Evolutionary conservation across 35 echinoderm and acorn worm species (phyloP).

Genomic region (Ophiothrix spiculata): DNA sequence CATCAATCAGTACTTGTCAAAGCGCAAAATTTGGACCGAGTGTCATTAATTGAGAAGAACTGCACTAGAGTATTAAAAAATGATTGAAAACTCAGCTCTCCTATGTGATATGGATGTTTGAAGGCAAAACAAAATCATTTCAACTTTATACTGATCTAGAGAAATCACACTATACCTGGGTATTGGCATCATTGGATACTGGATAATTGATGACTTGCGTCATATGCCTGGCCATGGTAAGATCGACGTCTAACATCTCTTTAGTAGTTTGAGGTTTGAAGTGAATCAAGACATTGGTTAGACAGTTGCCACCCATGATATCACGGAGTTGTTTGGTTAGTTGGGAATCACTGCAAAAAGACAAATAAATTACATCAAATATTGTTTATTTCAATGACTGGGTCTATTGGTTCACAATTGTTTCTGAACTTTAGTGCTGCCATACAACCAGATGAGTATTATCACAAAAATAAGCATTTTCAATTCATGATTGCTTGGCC

Average conservation of each 20-base stretch:
- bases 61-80: too few species aligned
- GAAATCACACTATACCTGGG: constrained; percentile 56
- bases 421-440: too few species aligned
- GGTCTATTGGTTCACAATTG: too few species aligned
- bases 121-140: too few species aligned
- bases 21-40: background rate
- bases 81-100: too few species aligned
- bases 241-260: constrained; percentile 21
- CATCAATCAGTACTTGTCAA: too few species aligned
- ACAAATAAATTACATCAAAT: constrained; percentile 18
- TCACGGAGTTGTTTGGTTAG: constrained; percentile 58
- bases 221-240: constrained; percentile 45
- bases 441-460: too few species aligned
- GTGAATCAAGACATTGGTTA: constrained; percentile 86
- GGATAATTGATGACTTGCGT: constrained; percentile 57
- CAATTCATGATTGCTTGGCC: too few species aligned
- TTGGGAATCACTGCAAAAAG: constrained; percentile 67
- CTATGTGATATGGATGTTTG: too few species aligned
- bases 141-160: background rate
- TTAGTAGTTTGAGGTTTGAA: constrained; percentile 44
- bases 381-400: too few species aligned
- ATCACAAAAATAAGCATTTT: too few species aligned
- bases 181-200: constrained; percentile 65
- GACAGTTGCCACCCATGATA: constrained; percentile 77
- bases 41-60: background rate